Base-by-base conservation (phyloP, 1,140 invertebrate genomes). In the Pseudomyrmex cubaensis region DNA sequence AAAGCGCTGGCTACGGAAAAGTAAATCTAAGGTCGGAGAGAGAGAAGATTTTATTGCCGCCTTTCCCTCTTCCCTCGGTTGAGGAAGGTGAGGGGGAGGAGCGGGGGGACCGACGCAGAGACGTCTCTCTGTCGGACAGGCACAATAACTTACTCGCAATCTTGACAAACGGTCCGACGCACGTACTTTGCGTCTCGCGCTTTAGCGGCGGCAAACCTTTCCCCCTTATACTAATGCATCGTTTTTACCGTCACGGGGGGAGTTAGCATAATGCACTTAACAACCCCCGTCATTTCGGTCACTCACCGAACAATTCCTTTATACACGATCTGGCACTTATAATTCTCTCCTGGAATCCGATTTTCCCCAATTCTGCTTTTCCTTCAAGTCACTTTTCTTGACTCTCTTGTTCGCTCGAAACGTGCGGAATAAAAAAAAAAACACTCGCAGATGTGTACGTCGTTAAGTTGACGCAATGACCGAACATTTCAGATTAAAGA, bases 211-310 rank as follows among this genome's bases (percentile, higher is more conserved):
- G 22, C 56, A 48, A 20, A 35, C 35, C 35, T 35, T 35, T 35
- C 35, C 35, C 35, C 35, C 48, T 63, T 8, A 46, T 17, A 64
- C 56, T 86, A 88, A 89, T 88, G 84, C 80, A 86, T 88, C 80
- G 74, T 52, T 82, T 35, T 35, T 69, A 50, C 54, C 72, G 84
- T 84, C 75, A 64, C 80, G n/a, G 84, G 66, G 66, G 0, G 35
- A 35, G 35, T 89, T 89, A 86, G 88, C 72, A 82, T 89, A 88
- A 89, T 89, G 86, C 83, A 76, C 75, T 86, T 86, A 86, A 69
- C 61, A 77, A 84, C 57, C 20, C 63, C 12, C 25, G 52, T 50
- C 17, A 66, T 46, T 67, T 80, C 20, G 61, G 67, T 78, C 61
- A 84, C 15, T 56, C 57, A 69, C n/a, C 22, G 52, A 84, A 83